Percentiles rank a stretch among this genome's conserved stretches.
phyloP scores from a whole-genome alignment of 2,888 invertebrate genomes.

The Cepaea hortensis region DNA sequence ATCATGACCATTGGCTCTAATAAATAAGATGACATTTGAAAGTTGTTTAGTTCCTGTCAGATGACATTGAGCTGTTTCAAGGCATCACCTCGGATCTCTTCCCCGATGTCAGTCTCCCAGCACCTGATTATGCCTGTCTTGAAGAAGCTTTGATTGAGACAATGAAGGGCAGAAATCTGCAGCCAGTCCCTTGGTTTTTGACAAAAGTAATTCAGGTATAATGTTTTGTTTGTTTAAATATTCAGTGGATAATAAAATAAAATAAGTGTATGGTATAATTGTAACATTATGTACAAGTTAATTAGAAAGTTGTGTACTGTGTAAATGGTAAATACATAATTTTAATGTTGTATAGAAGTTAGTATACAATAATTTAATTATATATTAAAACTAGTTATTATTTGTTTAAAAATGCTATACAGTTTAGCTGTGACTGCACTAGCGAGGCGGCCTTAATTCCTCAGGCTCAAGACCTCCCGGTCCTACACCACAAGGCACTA shows the following conservation, averaged over 20 bases:
- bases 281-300: not conserved
- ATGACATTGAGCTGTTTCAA: constrained; percentile 76
- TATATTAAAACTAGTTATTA: too few relatives aligned
- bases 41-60: constrained; percentile 73
- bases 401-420: too few relatives aligned
- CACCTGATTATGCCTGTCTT: constrained; percentile 72
- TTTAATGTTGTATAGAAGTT: too few relatives aligned
- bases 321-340: too few relatives aligned
- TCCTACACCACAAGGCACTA: too few relatives aligned
- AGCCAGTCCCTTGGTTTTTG: constrained; percentile 73
- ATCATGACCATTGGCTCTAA: not conserved
- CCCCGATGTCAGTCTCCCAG: constrained; percentile 73
- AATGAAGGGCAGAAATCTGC: constrained; percentile 65
- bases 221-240: not conserved
- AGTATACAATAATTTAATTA: too few relatives aligned
- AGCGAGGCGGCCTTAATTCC: too few relatives aligned
- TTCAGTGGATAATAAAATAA: not conserved
- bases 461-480: too few relatives aligned
- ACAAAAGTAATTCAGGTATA: constrained; percentile 75
- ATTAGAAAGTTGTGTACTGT: too few relatives aligned
- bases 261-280: not conserved
- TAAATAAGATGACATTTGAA: not conserved
- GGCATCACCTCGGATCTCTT: constrained; percentile 76
- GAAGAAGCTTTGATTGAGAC: constrained; percentile 66
- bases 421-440: too few relatives aligned